Evolutionary conservation across 2,797 vertebrate genomes (phyloP).

Genomic region (Cichlasoma orientale): DNA sequence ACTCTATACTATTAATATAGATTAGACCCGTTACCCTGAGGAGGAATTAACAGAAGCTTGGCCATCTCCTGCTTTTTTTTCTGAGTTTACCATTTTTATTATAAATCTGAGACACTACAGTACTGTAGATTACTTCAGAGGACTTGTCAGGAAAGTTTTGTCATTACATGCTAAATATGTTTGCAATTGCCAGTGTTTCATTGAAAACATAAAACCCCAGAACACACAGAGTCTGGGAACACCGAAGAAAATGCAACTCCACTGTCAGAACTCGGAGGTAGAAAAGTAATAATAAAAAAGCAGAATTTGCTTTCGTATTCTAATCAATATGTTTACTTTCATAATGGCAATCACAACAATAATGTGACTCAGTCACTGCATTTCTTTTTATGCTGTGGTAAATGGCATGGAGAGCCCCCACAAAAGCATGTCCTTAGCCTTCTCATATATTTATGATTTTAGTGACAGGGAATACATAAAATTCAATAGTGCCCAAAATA

Average conservation of each 20-base stretch:
- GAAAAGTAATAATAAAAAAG: background rate
- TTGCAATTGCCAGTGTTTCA: background rate
- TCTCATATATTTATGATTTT: constrained; percentile 20
- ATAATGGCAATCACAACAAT: background rate
- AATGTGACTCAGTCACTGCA: background rate
- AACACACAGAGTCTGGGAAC: background rate
- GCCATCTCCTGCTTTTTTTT: too few species aligned
- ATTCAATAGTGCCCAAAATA: constrained; percentile 59
- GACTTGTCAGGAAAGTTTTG: background rate
- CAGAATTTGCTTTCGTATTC: background rate
- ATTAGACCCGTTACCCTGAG: background rate
- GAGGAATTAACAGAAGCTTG: background rate
- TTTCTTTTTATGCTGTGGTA: background rate
- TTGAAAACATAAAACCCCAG: background rate
- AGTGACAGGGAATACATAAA: constrained; percentile 37
- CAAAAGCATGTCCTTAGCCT: background rate
- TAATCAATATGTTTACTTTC: background rate
- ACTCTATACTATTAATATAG: background rate
- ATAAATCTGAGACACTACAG: background rate
- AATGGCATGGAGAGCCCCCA: background rate
- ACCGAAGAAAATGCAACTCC: background rate
- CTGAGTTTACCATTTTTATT: background rate
- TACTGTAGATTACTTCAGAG: background rate
- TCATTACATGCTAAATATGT: background rate
- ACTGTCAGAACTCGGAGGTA: background rate